These are phyloP conservation scores for Eilema depressum DNA, from an alignment of 2,888 invertebrate species.

Conservation along the genomic window DNA sequence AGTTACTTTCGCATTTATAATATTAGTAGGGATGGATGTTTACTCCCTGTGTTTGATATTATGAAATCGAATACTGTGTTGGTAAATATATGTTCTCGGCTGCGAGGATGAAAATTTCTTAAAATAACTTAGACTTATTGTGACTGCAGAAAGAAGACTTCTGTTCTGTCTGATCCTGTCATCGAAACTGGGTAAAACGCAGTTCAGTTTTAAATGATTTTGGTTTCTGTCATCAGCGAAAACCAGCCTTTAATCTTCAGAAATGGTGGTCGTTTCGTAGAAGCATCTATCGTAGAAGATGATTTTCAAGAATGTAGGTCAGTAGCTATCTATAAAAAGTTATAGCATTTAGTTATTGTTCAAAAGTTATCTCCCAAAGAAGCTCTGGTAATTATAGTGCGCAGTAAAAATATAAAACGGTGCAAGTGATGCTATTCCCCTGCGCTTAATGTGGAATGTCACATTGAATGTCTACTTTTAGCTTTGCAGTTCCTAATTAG, in stretches of 20 bases:
- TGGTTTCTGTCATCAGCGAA: background rate
- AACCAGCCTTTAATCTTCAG: background rate
- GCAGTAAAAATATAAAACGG: background rate
- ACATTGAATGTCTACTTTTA: background rate
- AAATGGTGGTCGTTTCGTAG: background rate
- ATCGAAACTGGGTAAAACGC: background rate
- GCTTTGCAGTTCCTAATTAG: background rate
- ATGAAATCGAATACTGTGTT: background rate
- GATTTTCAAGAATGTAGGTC: no score
- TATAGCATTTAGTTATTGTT: background rate
- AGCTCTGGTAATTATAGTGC: background rate
- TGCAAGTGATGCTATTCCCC: background rate
- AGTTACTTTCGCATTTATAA: no score
- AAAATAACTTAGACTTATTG: background rate
- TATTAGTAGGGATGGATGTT: no score
- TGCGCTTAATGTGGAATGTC: background rate
- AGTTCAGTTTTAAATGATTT: background rate
- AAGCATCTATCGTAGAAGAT: background rate
- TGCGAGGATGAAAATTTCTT: background rate
- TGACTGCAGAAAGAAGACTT: background rate
- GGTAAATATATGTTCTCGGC: background rate
- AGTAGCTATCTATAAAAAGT: no score
- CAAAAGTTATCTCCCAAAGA: background rate
- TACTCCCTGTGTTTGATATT: background rate
- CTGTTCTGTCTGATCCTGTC: no score